These are phyloP conservation scores for Anoncus sp. DNA, from an alignment of 2,888 invertebrate species.

Conservation along the genomic window DNA sequence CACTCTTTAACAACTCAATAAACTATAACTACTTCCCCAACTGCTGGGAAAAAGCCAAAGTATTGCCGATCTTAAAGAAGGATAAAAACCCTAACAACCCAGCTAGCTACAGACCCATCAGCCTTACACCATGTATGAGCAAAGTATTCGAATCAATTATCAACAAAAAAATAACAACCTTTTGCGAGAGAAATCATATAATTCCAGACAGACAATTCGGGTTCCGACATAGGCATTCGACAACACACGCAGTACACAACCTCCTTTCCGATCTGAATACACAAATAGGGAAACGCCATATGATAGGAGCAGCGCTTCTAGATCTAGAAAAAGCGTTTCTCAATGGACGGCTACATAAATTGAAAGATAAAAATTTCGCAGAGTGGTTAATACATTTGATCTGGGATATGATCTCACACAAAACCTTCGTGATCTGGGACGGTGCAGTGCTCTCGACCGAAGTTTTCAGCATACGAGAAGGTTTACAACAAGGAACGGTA, in stretches of 20 bases:
- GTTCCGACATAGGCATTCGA: neutral
- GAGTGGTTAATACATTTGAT: neutral
- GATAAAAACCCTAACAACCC: neutral
- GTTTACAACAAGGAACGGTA: too few species aligned
- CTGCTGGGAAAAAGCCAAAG: neutral
- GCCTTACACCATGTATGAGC: neutral
- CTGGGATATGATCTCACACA: neutral
- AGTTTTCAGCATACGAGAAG: neutral
- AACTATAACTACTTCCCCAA: neutral
- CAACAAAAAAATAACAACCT: neutral
- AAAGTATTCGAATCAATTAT: neutral
- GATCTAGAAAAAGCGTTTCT: neutral
- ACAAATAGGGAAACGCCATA: neutral
- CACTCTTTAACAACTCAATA: neutral
- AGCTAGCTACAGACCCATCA: neutral
- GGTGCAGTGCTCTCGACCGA: neutral
- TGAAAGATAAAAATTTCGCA: neutral
- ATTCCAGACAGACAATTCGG: neutral
- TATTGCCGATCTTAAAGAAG: neutral
- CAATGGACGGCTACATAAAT: neutral
- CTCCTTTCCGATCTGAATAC: neutral
- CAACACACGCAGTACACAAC: neutral
- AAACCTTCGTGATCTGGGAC: neutral
- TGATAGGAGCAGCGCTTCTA: neutral
- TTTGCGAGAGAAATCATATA: neutral